Percentiles rank a stretch among this genome's conserved stretches.
Evolutionary conservation across 1,140 invertebrate genomes (phyloP).

Genomic region (Kradibia gibbosae): DNA sequence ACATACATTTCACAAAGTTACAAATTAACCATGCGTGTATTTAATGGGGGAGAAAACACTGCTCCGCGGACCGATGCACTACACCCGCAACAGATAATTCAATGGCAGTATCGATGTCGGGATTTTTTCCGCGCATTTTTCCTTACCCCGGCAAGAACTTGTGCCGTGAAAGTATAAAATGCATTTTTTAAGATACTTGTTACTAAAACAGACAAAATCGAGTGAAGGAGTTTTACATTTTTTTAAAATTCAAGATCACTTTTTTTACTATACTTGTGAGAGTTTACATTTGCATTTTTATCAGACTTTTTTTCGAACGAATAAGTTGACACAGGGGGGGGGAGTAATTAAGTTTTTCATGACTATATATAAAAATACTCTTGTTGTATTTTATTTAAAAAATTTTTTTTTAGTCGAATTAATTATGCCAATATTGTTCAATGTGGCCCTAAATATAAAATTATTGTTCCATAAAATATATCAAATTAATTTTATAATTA

Average conservation of each 20-base stretch:
- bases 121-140: constrained; percentile 12
- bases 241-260: background rate
- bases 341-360: too few relatives aligned
- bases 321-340: too few relatives aligned
- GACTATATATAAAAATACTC: too few relatives aligned
- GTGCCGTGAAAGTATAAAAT: background rate
- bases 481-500: too few relatives aligned
- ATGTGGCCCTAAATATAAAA: too few relatives aligned
- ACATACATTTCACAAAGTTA: constrained; percentile 14
- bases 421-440: too few relatives aligned
- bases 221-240: background rate
- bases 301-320: too few relatives aligned
- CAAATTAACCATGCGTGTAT: constrained; percentile 15
- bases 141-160: background rate
- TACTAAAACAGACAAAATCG: too few relatives aligned
- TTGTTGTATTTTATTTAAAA: too few relatives aligned
- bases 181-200: too few relatives aligned
- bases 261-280: background rate
- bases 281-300: background rate
- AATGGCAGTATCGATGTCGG: background rate
- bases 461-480: too few relatives aligned
- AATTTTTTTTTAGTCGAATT: too few relatives aligned
- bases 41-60: constrained; percentile 37
- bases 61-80: background rate
- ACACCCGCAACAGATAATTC: background rate